Conservation (phyloP, 2,797 vertebrate genomes). For the Benthosema pterotum region DNA sequence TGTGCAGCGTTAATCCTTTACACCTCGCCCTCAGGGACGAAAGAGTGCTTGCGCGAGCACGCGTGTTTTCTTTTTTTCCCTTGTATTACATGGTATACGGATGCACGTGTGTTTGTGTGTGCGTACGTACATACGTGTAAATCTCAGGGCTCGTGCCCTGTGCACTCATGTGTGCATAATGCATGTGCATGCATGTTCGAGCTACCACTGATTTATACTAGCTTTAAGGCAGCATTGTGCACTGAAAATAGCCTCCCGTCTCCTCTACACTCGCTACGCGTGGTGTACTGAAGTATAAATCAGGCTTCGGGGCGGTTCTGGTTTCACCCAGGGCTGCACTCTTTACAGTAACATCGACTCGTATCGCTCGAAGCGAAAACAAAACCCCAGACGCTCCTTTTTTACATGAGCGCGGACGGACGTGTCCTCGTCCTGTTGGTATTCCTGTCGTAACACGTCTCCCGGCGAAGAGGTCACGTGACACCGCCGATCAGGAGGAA, state of each 20-base stretch:
- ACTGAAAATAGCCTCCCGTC: too few relatives aligned
- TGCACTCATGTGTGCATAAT: too few relatives aligned
- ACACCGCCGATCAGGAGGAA: constrained; percentile 16
- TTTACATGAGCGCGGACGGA: constrained; percentile 4
- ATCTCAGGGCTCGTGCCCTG: too few relatives aligned
- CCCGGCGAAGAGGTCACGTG: neutral
- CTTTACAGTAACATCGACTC: constrained; percentile 28
- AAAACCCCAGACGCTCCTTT: neutral
- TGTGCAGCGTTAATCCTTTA: constrained; percentile 62
- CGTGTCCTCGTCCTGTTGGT: neutral
- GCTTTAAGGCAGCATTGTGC: too few relatives aligned
- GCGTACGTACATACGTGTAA: neutral
- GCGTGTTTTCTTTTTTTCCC: neutral
- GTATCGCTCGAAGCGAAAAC: constrained; percentile 22
- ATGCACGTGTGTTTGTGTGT: constrained; percentile 17
- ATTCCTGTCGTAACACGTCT: too few relatives aligned
- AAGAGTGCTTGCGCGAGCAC: neutral
- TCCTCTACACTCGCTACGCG: too few relatives aligned
- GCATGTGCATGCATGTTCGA: too few relatives aligned
- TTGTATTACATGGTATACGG: neutral
- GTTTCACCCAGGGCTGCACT: constrained; percentile 20
- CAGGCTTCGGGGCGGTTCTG: neutral
- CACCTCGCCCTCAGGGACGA: constrained; percentile 43
- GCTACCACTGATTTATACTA: too few relatives aligned
- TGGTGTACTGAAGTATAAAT: too few relatives aligned